A percentile compares a stretch with the other conserved stretches of the same genome.
Evolutionary conservation across 2,797 vertebrate species (phyloP).

Genomic region (Leucoraja ocellata): DNA sequence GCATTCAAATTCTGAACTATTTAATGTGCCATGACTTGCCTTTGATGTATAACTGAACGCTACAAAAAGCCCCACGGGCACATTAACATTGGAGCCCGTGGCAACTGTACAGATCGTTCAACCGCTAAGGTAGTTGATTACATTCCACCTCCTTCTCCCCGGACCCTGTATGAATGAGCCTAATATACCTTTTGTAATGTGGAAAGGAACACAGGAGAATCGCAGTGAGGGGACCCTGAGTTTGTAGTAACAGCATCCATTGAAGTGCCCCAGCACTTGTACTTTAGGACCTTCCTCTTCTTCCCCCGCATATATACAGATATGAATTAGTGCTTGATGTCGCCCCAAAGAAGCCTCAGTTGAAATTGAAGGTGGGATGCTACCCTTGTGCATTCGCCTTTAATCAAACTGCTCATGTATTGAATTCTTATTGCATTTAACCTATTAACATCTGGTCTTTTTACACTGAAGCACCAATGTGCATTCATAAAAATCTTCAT

Average conservation of each 20-base stretch:
- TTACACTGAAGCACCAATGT: not conserved
- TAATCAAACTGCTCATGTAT: not conserved
- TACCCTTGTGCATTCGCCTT: no score
- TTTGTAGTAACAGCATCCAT: not conserved
- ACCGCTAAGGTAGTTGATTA: not conserved
- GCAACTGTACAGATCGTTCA: not conserved
- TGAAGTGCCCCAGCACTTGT: not conserved
- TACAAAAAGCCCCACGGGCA: not conserved
- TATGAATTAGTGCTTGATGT: not conserved
- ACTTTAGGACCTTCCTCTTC: not conserved
- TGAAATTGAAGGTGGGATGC: not conserved
- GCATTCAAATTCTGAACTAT: not conserved
- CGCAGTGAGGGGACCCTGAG: not conserved
- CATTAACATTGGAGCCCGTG: not conserved
- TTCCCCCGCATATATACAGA: not conserved
- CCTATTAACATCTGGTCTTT: no score
- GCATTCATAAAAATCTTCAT: not conserved
- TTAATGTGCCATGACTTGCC: constrained; percentile 19
- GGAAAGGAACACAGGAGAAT: not conserved
- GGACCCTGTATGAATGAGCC: not conserved
- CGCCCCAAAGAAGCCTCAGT: not conserved
- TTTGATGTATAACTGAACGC: not conserved
- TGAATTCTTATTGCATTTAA: not conserved
- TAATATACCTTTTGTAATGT: not conserved
- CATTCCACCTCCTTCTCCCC: not conserved